phyloP scores from a whole-genome alignment of 2,113 vertebrate species.

The Cephalophus harveyi region DNA sequence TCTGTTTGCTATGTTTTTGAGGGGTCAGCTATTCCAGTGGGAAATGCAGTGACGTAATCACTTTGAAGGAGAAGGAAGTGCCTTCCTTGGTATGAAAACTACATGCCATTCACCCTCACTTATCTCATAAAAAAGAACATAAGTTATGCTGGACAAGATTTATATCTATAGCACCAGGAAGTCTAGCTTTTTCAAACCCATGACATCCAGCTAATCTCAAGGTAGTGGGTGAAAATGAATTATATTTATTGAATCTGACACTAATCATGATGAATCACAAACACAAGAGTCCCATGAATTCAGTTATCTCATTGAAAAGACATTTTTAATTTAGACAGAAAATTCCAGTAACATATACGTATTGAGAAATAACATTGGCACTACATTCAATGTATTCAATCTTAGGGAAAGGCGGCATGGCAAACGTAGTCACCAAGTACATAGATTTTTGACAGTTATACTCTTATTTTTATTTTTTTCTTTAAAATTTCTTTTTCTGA shows the following conservation, averaged over 20 bases:
- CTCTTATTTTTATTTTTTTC: neutral
- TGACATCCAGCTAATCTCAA: neutral
- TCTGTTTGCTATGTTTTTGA: neutral
- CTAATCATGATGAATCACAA: neutral
- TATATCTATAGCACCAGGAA: neutral
- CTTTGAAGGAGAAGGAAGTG: neutral
- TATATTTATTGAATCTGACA: neutral
- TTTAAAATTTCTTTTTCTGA: neutral
- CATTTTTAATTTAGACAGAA: constrained; percentile 38
- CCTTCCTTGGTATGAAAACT: neutral
- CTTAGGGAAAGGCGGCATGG: neutral
- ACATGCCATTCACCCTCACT: neutral
- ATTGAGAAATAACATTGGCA: neutral
- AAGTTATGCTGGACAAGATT: neutral
- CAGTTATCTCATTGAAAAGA: neutral
- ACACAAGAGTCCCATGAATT: neutral
- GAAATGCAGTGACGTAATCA: neutral
- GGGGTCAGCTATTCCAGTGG: neutral
- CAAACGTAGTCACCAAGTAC: neutral
- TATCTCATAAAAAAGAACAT: neutral
- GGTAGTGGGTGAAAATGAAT: neutral
- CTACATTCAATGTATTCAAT: neutral
- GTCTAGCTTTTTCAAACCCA: neutral
- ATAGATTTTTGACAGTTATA: neutral
- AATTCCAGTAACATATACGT: neutral